phyloP scores from a whole-genome alignment of 2,888 invertebrate species.

The Euplexia lucipara region DNA sequence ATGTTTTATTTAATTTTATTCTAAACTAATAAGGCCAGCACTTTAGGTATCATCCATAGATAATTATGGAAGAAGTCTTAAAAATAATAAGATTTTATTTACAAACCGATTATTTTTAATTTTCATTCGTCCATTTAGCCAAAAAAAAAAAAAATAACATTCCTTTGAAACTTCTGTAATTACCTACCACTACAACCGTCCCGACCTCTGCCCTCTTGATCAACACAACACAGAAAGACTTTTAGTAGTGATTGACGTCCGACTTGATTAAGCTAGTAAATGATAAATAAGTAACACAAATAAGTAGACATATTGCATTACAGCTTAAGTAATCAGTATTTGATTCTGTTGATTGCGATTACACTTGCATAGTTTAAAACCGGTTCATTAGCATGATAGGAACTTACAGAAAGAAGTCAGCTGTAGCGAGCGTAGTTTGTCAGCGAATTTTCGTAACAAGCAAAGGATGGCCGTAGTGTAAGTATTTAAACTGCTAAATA shows the following conservation, averaged over 20 bases:
- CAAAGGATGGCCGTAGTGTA: not conserved
- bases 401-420: constrained; percentile 40
- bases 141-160: not conserved
- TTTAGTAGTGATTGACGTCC: constrained; percentile 35
- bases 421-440: constrained; percentile 7
- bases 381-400: constrained; percentile 22
- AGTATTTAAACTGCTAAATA: no score
- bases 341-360: constrained; percentile 31
- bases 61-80: no score
- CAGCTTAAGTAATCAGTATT: constrained; percentile 36
- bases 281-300: constrained; percentile 19
- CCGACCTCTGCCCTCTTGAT: constrained; percentile 52
- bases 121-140: not conserved
- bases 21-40: no score
- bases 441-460: constrained; percentile 14
- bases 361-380: constrained; percentile 34
- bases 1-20: no score
- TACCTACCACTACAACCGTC: not conserved
- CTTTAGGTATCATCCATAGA: no score
- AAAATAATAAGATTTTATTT: no score
- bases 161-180: constrained; percentile 20
- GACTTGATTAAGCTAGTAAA: constrained; percentile 33
- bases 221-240: constrained; percentile 46
- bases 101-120: no score
- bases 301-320: constrained; percentile 41